Evolutionary conservation across 2,797 vertebrate genomes (phyloP).

Genomic region (Xiphophorus birchmanni): DNA sequence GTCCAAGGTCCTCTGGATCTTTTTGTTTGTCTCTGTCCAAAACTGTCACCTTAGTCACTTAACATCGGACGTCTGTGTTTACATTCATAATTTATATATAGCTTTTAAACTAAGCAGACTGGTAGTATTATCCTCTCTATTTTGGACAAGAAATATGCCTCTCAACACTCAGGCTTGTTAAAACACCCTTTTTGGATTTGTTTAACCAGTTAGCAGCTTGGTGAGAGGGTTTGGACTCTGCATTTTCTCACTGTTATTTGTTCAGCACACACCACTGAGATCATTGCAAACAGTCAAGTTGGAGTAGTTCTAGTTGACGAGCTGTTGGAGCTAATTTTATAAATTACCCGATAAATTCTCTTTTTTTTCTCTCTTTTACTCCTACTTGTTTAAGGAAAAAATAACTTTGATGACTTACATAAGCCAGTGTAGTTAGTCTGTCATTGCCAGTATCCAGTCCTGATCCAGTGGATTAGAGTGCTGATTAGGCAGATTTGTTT

Average conservation of each 20-base stretch:
- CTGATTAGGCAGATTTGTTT: background rate
- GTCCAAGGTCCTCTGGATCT: conserved; percentile 17
- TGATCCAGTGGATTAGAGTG: too few species aligned
- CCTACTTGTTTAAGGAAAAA: background rate
- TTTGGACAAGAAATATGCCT: background rate
- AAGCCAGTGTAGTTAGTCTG: background rate
- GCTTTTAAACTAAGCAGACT: background rate
- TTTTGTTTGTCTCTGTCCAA: conserved; percentile 17
- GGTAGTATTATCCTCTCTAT: background rate
- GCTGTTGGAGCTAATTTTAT: background rate
- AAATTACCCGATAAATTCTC: background rate
- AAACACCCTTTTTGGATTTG: background rate
- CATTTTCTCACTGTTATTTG: background rate
- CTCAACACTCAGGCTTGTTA: background rate
- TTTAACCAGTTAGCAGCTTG: background rate
- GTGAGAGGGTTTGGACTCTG: background rate
- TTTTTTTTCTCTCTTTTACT: background rate
- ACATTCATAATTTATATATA: background rate
- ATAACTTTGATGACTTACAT: background rate
- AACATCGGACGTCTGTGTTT: background rate
- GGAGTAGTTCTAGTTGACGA: background rate
- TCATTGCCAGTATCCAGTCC: background rate
- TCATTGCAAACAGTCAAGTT: background rate
- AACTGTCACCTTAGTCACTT: background rate
- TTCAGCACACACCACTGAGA: background rate